A percentile compares a stretch with the other conserved stretches of the same genome.
phyloP scores from a whole-genome alignment of 1,140 invertebrate genomes.

The Dreissena polymorpha region DNA sequence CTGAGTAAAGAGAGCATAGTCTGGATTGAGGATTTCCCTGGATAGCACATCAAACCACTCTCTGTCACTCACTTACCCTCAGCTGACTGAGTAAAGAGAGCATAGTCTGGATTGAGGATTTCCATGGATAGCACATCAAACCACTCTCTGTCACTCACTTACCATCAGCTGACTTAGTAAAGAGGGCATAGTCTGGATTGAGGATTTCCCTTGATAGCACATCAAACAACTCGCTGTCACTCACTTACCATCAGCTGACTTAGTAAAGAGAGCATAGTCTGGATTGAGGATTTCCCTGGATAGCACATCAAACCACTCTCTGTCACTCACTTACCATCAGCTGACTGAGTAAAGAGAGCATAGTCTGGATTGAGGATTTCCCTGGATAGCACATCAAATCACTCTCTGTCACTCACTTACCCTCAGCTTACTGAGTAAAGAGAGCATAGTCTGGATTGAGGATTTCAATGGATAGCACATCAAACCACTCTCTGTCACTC shows the following conservation, averaged over 20 bases:
- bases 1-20: constrained; percentile 96
- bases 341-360: constrained; percentile 94
- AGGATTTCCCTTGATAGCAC: constrained; percentile 95
- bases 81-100: constrained; percentile 93
- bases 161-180: constrained; percentile 93
- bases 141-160: too few species aligned
- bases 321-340: constrained; percentile 93
- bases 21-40: constrained; percentile 96
- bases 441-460: constrained; percentile 97
- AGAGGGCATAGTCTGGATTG: constrained; percentile 97
- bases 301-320: constrained; percentile 92
- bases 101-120: constrained; percentile 98
- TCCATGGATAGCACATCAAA: constrained; percentile 94
- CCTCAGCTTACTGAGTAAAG: constrained; percentile 93
- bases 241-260: constrained; percentile 93
- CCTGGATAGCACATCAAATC: constrained; percentile 92
- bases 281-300: constrained; percentile 97
- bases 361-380: constrained; percentile 98
- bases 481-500: too few species aligned
- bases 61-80: too few species aligned
- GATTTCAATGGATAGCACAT: constrained; percentile 95
- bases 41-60: constrained; percentile 94
- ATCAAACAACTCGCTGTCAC: too few species aligned
- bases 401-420: too few species aligned
- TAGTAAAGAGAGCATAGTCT: constrained; percentile 96